Evolutionary conservation across 2,113 vertebrate genomes (phyloP).

Genomic region (Pangasianodon hypophthalmus): DNA sequence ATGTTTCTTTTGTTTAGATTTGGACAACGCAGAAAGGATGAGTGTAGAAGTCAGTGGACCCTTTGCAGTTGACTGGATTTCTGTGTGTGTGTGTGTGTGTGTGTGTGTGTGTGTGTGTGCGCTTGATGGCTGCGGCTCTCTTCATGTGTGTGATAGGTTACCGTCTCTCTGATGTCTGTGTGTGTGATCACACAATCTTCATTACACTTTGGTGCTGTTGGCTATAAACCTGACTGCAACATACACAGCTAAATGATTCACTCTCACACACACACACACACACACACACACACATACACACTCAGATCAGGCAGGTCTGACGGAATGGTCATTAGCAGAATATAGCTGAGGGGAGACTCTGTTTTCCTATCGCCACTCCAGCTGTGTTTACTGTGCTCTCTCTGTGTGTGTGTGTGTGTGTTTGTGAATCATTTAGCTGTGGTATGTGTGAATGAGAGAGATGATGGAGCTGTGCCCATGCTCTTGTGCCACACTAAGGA

Average conservation of each 20-base stretch:
- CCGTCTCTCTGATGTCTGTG: not conserved
- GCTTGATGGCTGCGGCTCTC: not conserved
- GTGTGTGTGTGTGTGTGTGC: conserved; percentile 1
- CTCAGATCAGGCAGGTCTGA: conserved; percentile 1
- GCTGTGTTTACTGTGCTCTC: conserved; percentile 36
- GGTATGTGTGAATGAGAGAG: conserved; percentile 30
- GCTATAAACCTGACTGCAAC: not conserved
- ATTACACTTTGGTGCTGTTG: not conserved
- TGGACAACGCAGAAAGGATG: conserved; percentile 76
- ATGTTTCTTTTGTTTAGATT: conserved; percentile 83
- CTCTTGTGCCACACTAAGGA: conserved; percentile 15
- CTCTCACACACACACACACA: not conserved
- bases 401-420: conserved; percentile 31
- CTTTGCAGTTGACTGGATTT: conserved; percentile 66
- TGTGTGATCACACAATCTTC: conserved; percentile 21
- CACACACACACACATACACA: conserved; percentile 9
- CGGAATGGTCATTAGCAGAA: conserved; percentile 21
- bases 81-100: conserved; percentile 13
- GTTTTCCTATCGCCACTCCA: conserved; percentile 31
- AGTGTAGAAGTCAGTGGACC: conserved; percentile 75
- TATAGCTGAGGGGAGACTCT: not conserved
- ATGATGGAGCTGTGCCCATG: conserved; percentile 26
- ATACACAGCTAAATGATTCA: not conserved
- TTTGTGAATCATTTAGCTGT: conserved; percentile 32
- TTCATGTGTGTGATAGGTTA: conserved; percentile 11